These are phyloP conservation scores for Panurus biarmicus DNA, from an alignment of 2,113 vertebrate species.

Conservation along the genomic window DNA sequence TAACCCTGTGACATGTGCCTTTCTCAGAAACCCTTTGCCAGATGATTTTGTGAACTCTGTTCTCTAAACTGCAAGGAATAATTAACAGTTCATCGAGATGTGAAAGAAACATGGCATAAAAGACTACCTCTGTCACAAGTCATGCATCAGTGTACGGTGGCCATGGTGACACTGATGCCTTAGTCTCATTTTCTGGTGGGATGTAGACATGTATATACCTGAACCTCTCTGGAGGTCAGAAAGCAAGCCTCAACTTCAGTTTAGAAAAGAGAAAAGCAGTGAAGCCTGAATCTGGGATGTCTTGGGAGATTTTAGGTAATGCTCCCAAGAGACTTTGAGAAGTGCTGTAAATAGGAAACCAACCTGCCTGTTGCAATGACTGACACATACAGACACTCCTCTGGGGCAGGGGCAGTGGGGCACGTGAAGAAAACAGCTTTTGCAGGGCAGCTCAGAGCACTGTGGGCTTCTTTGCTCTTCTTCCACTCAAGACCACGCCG, in stretches of 20 bases:
- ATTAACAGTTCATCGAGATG: not conserved
- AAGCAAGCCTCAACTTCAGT: not conserved
- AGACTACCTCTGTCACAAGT: not conserved
- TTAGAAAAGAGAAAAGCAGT: not conserved
- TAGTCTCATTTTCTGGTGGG: not conserved
- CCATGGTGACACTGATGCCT: not conserved
- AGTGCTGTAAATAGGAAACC: not conserved
- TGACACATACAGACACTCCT: not conserved
- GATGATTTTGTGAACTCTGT: not conserved
- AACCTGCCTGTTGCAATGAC: not conserved
- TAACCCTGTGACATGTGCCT: not conserved
- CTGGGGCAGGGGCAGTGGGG: not conserved
- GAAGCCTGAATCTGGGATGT: not conserved
- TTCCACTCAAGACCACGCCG: rapidly evolving
- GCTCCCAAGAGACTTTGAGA: not conserved
- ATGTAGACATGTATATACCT: not conserved
- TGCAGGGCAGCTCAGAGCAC: not conserved
- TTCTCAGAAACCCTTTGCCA: not conserved
- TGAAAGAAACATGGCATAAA: not conserved
- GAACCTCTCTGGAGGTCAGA: not conserved
- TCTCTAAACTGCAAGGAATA: not conserved
- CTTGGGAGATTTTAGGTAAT: not conserved
- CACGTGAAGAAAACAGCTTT: rapidly evolving
- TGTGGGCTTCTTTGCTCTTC: not conserved
- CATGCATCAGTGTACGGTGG: not conserved